phyloP scores from a whole-genome alignment of 2,113 vertebrate species.

The Reinhardtius hippoglossoides region DNA sequence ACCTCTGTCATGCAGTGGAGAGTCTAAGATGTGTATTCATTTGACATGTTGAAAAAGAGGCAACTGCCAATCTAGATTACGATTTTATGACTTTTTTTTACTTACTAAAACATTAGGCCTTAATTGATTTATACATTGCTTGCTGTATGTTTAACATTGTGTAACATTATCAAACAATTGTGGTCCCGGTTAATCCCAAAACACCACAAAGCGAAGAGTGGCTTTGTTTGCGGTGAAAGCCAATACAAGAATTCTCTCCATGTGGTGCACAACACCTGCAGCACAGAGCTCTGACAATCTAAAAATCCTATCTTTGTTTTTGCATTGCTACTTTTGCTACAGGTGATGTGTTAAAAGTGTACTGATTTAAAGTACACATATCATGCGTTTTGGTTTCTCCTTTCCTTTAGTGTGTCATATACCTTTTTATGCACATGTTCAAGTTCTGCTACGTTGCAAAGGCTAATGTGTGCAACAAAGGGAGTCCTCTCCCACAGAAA shows the following conservation, averaged over 20 bases:
- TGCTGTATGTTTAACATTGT: no score
- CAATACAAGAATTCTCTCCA: constrained; percentile 65
- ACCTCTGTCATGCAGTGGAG: constrained; percentile 38
- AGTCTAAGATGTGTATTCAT: constrained; percentile 36
- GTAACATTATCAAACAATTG: no score
- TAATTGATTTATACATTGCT: no score
- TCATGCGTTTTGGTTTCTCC: background rate
- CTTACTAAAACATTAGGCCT: background rate
- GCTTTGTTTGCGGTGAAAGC: constrained; percentile 56
- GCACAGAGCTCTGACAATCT: constrained; percentile 45
- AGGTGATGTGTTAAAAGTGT: constrained; percentile 57
- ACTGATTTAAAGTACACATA: constrained; percentile 18
- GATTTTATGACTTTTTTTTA: background rate
- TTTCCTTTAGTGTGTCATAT: background rate
- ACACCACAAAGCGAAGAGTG: background rate
- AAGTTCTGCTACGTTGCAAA: background rate
- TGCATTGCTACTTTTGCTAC: constrained; percentile 38
- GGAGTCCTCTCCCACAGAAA: no score
- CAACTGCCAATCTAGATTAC: background rate
- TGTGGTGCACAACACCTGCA: constrained; percentile 58
- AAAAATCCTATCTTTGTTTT: constrained; percentile 39
- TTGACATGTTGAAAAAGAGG: constrained; percentile 57
- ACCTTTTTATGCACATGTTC: background rate
- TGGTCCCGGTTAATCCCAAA: background rate
- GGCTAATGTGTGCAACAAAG: background rate